phyloP scores from a whole-genome alignment of 2,797 vertebrate species.

The Mormyrops boulengeri region DNA sequence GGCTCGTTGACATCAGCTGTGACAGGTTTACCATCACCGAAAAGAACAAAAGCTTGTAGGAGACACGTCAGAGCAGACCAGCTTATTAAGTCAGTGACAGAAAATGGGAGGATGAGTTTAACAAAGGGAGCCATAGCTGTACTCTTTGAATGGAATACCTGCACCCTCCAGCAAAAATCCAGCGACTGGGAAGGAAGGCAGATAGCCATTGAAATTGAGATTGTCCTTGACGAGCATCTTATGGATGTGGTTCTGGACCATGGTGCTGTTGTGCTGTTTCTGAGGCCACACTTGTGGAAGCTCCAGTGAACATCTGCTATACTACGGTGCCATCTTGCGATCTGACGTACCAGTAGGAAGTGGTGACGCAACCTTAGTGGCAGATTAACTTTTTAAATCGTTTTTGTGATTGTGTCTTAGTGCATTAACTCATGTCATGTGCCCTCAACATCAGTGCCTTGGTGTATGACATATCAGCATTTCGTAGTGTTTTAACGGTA shows the following conservation, averaged over 20 bases:
- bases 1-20: too few species aligned
- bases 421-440: neutral
- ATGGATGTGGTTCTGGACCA: neutral
- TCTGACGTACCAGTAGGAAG: neutral
- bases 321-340: neutral
- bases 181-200: neutral
- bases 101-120: neutral
- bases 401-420: neutral
- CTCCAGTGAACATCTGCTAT: neutral
- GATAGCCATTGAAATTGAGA: neutral
- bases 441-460: neutral
- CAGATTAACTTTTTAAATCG: neutral
- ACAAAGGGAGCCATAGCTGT: neutral
- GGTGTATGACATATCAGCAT: neutral
- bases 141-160: neutral
- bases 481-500: neutral
- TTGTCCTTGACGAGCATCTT: neutral
- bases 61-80: neutral
- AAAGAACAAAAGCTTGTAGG: too few species aligned
- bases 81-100: neutral
- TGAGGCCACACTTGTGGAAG: neutral
- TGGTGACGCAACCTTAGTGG: neutral
- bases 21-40: too few species aligned
- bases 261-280: neutral
- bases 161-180: neutral